phyloP scores from a whole-genome alignment of 2,797 vertebrate genomes.

The Sebastes nivosus region DNA sequence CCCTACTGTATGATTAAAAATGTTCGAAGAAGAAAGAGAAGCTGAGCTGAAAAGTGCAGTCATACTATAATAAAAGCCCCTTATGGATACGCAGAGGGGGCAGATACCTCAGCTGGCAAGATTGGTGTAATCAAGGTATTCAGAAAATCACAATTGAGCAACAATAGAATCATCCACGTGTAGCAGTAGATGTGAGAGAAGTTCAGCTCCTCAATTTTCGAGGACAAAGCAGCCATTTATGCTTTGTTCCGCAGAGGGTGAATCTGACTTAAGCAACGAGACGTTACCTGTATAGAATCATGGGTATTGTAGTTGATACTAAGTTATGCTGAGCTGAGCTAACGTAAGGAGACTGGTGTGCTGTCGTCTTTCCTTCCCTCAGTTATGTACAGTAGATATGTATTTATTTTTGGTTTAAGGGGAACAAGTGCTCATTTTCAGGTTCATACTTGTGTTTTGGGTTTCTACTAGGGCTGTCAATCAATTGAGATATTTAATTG shows the following conservation, averaged over 20 bases:
- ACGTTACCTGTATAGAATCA: slow-evolving; percentile 58
- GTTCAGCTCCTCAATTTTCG: slow-evolving; percentile 70
- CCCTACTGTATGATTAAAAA: slow-evolving; percentile 35
- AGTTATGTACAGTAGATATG: neutral
- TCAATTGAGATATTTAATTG: no score
- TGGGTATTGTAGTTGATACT: slow-evolving; percentile 56
- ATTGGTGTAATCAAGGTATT: slow-evolving; percentile 70
- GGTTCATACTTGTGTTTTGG: no score
- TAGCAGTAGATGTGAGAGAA: slow-evolving; percentile 63
- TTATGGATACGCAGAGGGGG: slow-evolving; percentile 52
- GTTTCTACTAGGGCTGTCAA: no score
- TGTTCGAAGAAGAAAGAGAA: slow-evolving; percentile 32
- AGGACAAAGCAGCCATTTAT: slow-evolving; percentile 74
- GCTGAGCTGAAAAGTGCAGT: slow-evolving; percentile 25
- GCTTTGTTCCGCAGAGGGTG: slow-evolving; percentile 52
- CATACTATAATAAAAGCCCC: slow-evolving; percentile 55
- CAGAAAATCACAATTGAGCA: slow-evolving; percentile 68
- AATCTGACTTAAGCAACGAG: slow-evolving; percentile 53
- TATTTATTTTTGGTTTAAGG: neutral
- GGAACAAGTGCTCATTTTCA: no score
- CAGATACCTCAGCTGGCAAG: slow-evolving; percentile 62
- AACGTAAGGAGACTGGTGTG: slow-evolving; percentile 17
- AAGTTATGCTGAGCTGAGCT: slow-evolving; percentile 18
- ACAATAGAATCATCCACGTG: slow-evolving; percentile 75
- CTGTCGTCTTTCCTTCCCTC: neutral